A percentile compares a stretch with the other conserved stretches of the same genome.
These are phyloP conservation scores for Cinclus cinclus DNA, from an alignment of 2,113 vertebrate species.

Conservation along the genomic window DNA sequence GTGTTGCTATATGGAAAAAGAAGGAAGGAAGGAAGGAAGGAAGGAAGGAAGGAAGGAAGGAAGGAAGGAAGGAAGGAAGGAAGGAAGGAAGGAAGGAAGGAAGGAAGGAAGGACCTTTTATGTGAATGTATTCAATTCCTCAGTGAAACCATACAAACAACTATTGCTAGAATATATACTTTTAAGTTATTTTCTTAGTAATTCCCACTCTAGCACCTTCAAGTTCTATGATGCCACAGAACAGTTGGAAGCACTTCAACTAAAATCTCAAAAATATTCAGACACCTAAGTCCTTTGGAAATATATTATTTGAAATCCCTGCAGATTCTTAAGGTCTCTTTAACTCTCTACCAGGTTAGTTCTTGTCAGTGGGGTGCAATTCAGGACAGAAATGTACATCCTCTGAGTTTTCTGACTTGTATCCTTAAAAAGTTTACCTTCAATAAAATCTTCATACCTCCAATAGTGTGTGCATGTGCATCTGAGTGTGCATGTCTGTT, in stretches of 20 bases:
- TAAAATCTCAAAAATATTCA: background rate
- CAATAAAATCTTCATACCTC: background rate
- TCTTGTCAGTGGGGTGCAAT: background rate
- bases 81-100: background rate
- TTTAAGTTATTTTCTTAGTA: background rate
- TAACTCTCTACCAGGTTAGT: background rate
- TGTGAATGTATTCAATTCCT: background rate
- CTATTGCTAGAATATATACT: background rate
- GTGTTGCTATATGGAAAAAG: background rate
- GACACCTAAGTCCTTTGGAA: background rate
- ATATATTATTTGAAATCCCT: background rate
- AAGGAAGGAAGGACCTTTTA: background rate
- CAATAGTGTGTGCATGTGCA: background rate
- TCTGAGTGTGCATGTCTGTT: background rate
- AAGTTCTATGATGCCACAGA: background rate
- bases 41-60: background rate
- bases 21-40: background rate
- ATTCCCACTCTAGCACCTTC: background rate
- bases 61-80: background rate
- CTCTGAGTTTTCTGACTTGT: background rate
- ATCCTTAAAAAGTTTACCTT: background rate
- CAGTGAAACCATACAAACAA: background rate
- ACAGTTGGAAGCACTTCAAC: background rate
- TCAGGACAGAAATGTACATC: background rate
- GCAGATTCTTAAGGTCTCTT: background rate